These are phyloP conservation scores for Sycophila texana DNA, from an alignment of 2,888 invertebrate genomes.

Conservation along the genomic window DNA sequence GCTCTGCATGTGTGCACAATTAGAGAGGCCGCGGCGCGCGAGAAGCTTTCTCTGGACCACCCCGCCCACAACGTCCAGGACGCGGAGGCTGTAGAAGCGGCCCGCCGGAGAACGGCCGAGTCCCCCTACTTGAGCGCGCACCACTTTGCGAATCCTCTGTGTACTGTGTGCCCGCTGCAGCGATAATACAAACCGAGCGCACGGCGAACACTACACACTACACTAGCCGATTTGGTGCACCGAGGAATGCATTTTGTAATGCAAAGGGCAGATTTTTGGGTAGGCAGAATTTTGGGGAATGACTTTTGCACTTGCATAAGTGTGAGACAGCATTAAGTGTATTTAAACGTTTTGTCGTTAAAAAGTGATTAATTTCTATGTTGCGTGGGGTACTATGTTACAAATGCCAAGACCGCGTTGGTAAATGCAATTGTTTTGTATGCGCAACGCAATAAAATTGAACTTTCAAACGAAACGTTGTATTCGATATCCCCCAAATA, in stretches of 20 bases:
- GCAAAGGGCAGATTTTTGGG: neutral
- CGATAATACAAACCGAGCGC: neutral
- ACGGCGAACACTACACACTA: neutral
- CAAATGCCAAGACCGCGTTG: constrained; percentile 1
- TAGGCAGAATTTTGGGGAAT: neutral
- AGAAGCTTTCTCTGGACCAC: constrained; percentile 74
- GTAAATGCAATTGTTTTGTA: neutral
- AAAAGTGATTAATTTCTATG: no score
- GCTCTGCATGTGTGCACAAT: constrained; percentile 58
- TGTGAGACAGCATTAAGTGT: no score
- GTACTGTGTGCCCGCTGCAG: neutral
- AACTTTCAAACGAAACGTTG: no score
- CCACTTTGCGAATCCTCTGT: constrained; percentile 30
- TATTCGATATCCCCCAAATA: no score
- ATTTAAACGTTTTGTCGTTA: neutral
- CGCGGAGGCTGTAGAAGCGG: constrained; percentile 28
- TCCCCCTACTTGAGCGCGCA: neutral
- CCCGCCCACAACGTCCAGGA: constrained; percentile 70
- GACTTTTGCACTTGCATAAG: neutral
- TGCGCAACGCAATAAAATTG: no score
- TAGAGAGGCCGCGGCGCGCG: constrained; percentile 62
- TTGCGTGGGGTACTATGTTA: neutral
- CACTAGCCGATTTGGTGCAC: neutral
- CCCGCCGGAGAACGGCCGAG: no score
- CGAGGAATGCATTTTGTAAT: neutral